Conservation (phyloP, 2,797 vertebrate genomes). For the Smutsia temminckii region DNA sequence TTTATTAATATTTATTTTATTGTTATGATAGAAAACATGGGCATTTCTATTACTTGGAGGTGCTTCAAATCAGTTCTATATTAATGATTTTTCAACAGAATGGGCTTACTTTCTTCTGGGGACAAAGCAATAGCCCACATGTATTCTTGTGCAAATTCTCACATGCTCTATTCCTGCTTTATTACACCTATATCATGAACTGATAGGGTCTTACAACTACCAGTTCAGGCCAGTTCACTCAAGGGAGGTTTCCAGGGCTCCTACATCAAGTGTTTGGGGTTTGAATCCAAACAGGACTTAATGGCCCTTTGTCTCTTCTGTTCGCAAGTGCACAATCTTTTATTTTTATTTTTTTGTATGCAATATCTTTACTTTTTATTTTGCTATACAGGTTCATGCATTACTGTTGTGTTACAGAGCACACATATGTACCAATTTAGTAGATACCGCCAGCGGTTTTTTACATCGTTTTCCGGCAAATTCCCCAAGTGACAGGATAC, state of each 20-base stretch:
- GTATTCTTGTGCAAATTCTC: slow-evolving; percentile 10
- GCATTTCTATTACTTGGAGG: background rate
- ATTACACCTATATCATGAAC: background rate
- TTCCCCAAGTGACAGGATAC: background rate
- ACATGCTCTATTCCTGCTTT: background rate
- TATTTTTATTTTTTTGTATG: background rate
- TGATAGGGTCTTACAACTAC: background rate
- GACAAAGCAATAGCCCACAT: background rate
- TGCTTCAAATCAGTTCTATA: slow-evolving; percentile 19
- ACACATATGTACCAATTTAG: background rate
- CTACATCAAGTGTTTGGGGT: background rate
- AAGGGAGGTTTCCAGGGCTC: background rate
- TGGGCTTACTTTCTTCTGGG: slow-evolving; percentile 8
- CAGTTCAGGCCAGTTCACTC: background rate
- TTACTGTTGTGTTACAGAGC: background rate
- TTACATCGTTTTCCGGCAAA: background rate
- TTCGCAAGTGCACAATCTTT: background rate
- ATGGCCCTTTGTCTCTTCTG: background rate
- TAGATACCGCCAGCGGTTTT: background rate
- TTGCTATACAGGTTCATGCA: background rate
- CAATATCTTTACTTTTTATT: background rate
- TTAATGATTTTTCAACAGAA: slow-evolving; percentile 27
- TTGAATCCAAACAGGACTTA: background rate
- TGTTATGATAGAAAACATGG: slow-evolving; percentile 24
- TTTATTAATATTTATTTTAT: slow-evolving; percentile 60